Evolutionary conservation across 2,888 invertebrate species (phyloP), one percentile per base, ranked within the genome.

Genomic region (Agrotis puta): DNA sequence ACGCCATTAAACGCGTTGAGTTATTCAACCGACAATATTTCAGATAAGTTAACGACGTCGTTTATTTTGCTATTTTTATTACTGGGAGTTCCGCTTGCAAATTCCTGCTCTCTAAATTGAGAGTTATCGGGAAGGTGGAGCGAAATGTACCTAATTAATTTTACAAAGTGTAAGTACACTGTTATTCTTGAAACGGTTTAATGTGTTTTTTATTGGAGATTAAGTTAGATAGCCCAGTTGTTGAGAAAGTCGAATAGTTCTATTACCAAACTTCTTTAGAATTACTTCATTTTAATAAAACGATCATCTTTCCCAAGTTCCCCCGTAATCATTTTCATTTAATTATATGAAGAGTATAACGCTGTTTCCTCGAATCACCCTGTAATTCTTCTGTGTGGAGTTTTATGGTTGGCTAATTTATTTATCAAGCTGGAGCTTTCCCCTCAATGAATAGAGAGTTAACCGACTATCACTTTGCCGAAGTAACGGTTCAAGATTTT

Each of bases 11-110:
- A 84, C 79, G 89, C 83, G 81, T 85, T 88, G 83, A 88, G 87
- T 87, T 88, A 87, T 88, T 88, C 87, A 87, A 88, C 87, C 87
- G 88, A 89, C 88, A 86, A 89, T 88, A 88, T 89, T 89, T 87
- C 79, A 85, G 89, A 88, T 89, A 89, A 89, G 88, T 89, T 89
- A 89, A 89, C 85, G 89, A 88, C 85, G 87, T 89, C 88, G 83
- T 89, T 89, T 89, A 89, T 88, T 88, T 88, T 85, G 86, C 84
- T 86, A 88, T 88, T 85, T 89, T 89, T 88, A 88, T 88, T 88
- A 84, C 87, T 81, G 78, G 66, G 77, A 85, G 85, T 87, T 88
- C 83, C 84, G 84, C 74, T 84, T 80, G 83, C 74, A 80, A 86
- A 85, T 85, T 87, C 83, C 77, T 82, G 84, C 80, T 86, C 87